Conservation (phyloP, 2,113 vertebrate species). For the Heptranchias perlo region DNA sequence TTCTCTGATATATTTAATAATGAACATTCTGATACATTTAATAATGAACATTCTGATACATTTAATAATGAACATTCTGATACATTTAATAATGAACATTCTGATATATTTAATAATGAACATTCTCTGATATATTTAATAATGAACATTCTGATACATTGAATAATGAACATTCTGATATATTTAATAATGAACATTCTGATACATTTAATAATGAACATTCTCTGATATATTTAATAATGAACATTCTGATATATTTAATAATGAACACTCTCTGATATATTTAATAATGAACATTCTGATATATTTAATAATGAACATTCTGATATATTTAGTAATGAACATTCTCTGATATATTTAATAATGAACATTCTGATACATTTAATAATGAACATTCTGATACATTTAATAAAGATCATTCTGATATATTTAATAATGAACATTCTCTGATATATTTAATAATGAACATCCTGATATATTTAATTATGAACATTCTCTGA, state of each 20-base stretch:
- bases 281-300: too few species aligned
- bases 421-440: background rate
- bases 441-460: background rate
- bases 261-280: background rate
- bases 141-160: background rate
- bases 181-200: too few species aligned
- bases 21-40: background rate
- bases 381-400: background rate
- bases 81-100: background rate
- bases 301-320: background rate
- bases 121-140: background rate
- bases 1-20: background rate
- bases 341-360: too few species aligned
- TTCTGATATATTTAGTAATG: too few species aligned
- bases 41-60: too few species aligned
- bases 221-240: too few species aligned
- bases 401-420: background rate
- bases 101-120: background rate
- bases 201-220: too few species aligned
- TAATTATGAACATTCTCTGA: too few species aligned
- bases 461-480: background rate
- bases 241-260: background rate
- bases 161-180: background rate
- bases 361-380: too few species aligned
- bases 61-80: too few species aligned